Evolutionary conservation across 2,113 vertebrate species (phyloP), one percentile per base, ranked within the genome.

Genomic region (Microtus montanus): DNA sequence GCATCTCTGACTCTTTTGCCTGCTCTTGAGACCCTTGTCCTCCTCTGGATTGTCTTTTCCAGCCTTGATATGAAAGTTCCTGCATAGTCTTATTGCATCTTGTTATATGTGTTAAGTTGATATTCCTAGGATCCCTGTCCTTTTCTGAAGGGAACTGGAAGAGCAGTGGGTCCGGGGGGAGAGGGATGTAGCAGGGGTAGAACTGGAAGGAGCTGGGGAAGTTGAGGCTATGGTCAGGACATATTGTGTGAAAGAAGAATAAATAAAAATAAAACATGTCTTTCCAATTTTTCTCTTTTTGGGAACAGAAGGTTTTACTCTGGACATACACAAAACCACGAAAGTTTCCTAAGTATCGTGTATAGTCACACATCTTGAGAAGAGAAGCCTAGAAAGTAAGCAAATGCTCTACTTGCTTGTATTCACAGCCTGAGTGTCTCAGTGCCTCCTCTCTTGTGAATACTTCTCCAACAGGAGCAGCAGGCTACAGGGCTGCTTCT

Each of bases 291-390:
- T n/a, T 88, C 8, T 47, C 0, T 35, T 63, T 35, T 52, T 19
- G 80, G 3, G 4, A 4, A 33, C 7, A 54, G 64, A 8, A 8
- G 0, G 7, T 17, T 28, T 68, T 30, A 22, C 10, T 70, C 10
- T 22, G 79, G 13, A 5, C 1, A 15, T 33, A 73, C 28, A 58
- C 52, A 66, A 71, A 38, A 33, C 7, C 64, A 26, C 2, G n/a
- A 24, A 41, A n/a, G 26, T 3, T 74, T 91, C 11, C 19, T 22
- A 63, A 19, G 28, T 33, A 68, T 13, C 41, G 4, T 82, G 9
- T 38, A 2, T 0, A 4, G 26, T 75, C 22, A 79, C 2, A 10
- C 88, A 24, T 22, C 2, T 61, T 66, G 5, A 33, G 35, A 85
- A 11, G 20, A 52, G n/a, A 61, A 63, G 10, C 28, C 3, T 4